Base-by-base conservation (phyloP, 2,113 vertebrate genomes). In the Xerus inauris region DNA sequence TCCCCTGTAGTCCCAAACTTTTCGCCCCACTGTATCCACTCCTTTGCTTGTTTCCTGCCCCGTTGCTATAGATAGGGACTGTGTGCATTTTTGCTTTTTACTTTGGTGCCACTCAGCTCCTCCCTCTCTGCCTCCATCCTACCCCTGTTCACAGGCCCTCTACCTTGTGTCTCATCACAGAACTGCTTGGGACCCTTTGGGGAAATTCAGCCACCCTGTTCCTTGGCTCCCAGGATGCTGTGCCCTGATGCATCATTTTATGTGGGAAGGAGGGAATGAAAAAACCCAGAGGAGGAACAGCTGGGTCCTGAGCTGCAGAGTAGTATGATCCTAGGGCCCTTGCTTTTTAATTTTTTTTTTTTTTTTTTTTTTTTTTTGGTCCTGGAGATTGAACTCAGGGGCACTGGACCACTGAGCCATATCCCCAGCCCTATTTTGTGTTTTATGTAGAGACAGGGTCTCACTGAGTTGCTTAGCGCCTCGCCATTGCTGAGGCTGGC, bases 81-180 rank as follows among this genome's bases (percentile, higher is more conserved):
- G 89, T 30, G 95, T 96, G 97, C 89, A 85, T 96, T 97, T 92
- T 93, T 96, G 96, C 97, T 98, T 98, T 97, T 86, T 42, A 49
- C 2, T 17, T 57, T n/a, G 11, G 9, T 32, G 20, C 24, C 6
- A 10, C 42, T 51, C 28, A 79, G 59, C 42, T 65, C 59, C 45
- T 71, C 51, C 22, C 28, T 26, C 1, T 32, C 59, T 47, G 26
- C 38, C 42, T 38, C 76, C 35, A 54, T 20, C 20, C 69, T 14
- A 42, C 57, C 75, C 40, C n/a, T 38, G 47, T 35, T 45, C 47
- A 32, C 30, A n/a, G 51, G 22, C 54, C 35, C 17, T n/a, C n/a
- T 24, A 54, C 24, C 16, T 57, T 28, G 19, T 20, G 30, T 8
- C 62, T 32, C 73, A 17, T 71, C 71, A 40, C 30, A 85, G 87